These are phyloP conservation scores for Phasianus colchicus DNA, from an alignment of 2,113 vertebrate genomes.

Conservation along the genomic window DNA sequence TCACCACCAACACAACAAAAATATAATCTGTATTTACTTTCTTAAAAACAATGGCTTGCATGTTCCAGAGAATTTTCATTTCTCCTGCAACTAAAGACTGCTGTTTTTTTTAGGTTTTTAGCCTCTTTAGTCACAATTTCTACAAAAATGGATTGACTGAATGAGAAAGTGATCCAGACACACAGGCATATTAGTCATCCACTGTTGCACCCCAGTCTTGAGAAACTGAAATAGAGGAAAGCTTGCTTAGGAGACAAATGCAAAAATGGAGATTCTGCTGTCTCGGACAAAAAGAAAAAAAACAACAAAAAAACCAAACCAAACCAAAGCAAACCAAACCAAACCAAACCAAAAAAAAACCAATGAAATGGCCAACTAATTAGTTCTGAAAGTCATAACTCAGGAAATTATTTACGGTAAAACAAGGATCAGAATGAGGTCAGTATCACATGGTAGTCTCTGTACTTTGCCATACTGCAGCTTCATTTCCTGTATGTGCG, in stretches of 20 bases:
- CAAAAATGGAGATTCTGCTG: not conserved
- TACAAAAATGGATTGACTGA: not conserved
- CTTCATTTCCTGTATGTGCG: not conserved
- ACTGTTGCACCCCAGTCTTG: not conserved
- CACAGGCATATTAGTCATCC: not conserved
- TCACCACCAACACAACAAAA: not conserved
- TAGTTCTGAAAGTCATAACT: not conserved
- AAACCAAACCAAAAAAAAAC: too few species aligned
- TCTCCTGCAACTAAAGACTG: not conserved
- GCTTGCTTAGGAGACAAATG: not conserved
- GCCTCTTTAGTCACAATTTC: not conserved
- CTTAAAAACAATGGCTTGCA: not conserved
- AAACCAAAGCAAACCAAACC: too few species aligned
- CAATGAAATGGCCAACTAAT: not conserved
- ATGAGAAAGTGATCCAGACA: not conserved
- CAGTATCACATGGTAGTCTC: not conserved
- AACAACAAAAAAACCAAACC: too few species aligned
- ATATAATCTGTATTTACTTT: not conserved
- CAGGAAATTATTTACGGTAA: not conserved
- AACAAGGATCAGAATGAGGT: not conserved
- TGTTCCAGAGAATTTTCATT: not conserved
- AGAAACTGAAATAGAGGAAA: not conserved
- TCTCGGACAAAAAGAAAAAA: not conserved
- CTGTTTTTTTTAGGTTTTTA: conserved; percentile 13
- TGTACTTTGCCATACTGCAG: not conserved